phyloP scores from a whole-genome alignment of 2,113 vertebrate genomes.

The Ammodramus savannarum region DNA sequence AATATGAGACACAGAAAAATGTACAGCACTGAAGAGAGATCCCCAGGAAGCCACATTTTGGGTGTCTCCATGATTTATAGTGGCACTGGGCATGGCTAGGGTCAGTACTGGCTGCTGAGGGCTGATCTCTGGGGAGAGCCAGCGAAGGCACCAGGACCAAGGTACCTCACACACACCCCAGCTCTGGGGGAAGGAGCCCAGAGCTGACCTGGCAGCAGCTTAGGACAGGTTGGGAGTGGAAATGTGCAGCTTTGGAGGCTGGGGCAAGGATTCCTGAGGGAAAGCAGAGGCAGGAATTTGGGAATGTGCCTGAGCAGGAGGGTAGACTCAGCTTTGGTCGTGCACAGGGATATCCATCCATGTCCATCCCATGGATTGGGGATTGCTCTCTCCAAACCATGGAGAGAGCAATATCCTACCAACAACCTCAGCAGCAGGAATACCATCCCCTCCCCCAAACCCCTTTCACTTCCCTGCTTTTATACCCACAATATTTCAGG shows the following conservation, averaged over 20 bases:
- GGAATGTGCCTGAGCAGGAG: neutral
- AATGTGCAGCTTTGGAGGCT: neutral
- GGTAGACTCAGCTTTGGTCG: accelerated
- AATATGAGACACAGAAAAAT: accelerated
- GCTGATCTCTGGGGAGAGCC: neutral
- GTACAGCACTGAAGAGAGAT: neutral
- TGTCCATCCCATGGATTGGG: too few species aligned
- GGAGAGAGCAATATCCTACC: neutral
- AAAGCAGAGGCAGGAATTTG: neutral
- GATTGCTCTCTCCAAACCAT: neutral
- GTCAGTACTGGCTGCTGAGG: neutral
- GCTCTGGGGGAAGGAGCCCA: neutral
- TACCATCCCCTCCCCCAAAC: accelerated
- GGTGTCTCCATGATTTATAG: accelerated
- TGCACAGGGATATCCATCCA: neutral
- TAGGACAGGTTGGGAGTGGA: neutral
- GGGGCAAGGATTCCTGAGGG: neutral
- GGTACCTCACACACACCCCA: neutral
- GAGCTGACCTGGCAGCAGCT: neutral
- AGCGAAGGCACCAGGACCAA: neutral
- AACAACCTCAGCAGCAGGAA: neutral
- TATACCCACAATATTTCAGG: neutral
- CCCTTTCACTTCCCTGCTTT: neutral
- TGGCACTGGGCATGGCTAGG: neutral
- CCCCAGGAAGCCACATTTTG: neutral